Conservation (phyloP, 2,113 vertebrate genomes). For the Gracilinanus agilis region DNA sequence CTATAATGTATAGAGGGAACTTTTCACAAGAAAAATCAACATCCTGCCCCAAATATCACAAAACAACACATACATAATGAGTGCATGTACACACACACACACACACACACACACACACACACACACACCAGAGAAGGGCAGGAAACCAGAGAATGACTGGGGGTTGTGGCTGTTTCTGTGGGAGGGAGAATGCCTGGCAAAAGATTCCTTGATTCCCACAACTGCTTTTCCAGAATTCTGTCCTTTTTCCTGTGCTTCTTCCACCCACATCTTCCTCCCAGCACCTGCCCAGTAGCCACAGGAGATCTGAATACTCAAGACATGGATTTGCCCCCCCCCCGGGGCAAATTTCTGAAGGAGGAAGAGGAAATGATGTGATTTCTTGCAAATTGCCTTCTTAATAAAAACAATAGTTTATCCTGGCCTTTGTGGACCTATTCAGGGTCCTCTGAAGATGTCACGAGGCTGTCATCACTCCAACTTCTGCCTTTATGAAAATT, state of each 20-base stretch:
- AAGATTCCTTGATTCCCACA: not conserved
- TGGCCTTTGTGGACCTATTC: not conserved
- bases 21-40: not conserved
- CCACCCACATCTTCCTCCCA: not conserved
- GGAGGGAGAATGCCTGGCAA: not conserved
- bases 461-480: not conserved
- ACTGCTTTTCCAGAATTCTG: not conserved
- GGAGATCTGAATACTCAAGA: not conserved
- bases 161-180: too few species aligned
- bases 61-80: not conserved
- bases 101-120: not conserved
- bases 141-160: not conserved
- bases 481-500: slow-evolving; percentile 53
- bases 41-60: not conserved
- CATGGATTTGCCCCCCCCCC: not conserved
- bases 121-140: not conserved
- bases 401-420: not conserved
- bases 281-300: not conserved
- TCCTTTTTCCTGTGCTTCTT: not conserved
- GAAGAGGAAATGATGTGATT: not conserved
- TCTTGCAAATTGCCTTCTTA: slow-evolving; percentile 9
- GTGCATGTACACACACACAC: not conserved
- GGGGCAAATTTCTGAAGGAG: not conserved
- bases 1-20: not conserved
- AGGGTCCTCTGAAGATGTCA: not conserved